Evolutionary conservation across 2,797 vertebrate species (phyloP), one percentile per base, ranked within the genome.

Genomic region (Pipistrellus kuhlii): DNA sequence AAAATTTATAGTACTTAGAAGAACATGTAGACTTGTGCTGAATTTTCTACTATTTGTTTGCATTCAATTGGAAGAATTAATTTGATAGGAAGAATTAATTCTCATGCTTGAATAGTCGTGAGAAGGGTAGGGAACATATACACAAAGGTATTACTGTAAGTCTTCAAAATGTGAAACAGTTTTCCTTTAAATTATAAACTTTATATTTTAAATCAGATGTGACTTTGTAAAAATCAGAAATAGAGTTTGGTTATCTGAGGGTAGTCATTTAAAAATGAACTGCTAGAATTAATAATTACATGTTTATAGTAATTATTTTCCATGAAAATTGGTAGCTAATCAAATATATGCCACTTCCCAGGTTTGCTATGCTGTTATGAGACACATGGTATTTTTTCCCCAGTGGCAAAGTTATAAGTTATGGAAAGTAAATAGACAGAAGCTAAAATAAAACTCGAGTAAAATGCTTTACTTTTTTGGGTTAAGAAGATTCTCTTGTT

Each of bases 221-320:
- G 55, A 53, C 69, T 94, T 84, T 85, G 32, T 92, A 30, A 89
- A 93, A 92, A 89, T 88, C 66, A 85, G 59, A 85, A 93, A n/a
- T 62, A 90, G 32, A 62, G 15, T 68, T 14, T 89, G 6, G 17
- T 59, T 71, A 66, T 84, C n/a, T 35, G 5, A 88, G 41, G 38
- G 21, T 82, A 53, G 27, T 59, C 48, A 78, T 72, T 93, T 87
- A 85, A 81, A 86, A 78, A 30, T 59, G 25, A 95, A 69, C 53
- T 81, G 38, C 10, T 83, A 51, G 23, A 82, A 86, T 15, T 73
- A 64, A 82, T 95, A 94, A 72, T 66, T 32, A 53, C 87, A 75
- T 89, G 84, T 84, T 95, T 78, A 38, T 20, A 69, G 23, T 84
- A 92, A 82, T 72, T 94, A 72, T 53, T 89, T 92, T 86, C 17